Conservation (phyloP, 2,888 invertebrate species). For the Congeria kusceri region DNA sequence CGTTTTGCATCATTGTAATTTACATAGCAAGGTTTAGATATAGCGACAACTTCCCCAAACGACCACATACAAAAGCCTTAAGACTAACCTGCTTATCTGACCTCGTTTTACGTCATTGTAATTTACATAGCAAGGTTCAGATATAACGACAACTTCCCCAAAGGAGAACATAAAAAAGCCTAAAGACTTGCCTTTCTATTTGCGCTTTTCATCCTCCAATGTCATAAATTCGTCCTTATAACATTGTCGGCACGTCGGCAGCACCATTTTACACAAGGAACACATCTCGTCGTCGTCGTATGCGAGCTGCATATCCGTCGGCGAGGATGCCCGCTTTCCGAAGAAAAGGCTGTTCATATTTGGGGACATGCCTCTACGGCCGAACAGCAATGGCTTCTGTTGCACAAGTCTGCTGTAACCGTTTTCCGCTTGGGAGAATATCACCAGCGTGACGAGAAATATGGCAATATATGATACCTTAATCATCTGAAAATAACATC, state of each 20-base stretch:
- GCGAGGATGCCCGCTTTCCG: constrained; percentile 70
- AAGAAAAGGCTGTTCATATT: constrained; percentile 81
- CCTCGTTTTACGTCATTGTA: too few species aligned
- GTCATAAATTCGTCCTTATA: constrained; percentile 50
- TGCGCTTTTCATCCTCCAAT: constrained; percentile 31
- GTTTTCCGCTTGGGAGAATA: constrained; percentile 32
- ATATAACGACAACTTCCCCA: too few species aligned
- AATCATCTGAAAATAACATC: constrained; percentile 51
- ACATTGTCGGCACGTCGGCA: constrained; percentile 50
- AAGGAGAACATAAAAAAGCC: too few species aligned
- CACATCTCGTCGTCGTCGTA: constrained; percentile 58
- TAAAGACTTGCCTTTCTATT: too few species aligned
- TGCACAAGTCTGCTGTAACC: constrained; percentile 55
- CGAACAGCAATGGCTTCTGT: constrained; percentile 74
- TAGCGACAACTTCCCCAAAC: too few species aligned
- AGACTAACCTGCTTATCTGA: too few species aligned
- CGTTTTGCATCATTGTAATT: too few species aligned
- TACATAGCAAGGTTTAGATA: too few species aligned
- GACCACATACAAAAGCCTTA: too few species aligned
- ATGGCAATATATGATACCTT: constrained; percentile 14
- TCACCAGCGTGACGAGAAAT: constrained; percentile 26
- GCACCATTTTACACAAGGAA: constrained; percentile 46
- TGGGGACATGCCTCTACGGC: constrained; percentile 76
- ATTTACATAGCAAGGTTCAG: too few species aligned
- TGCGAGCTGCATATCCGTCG: constrained; percentile 9